Evolutionary conservation across 2,113 vertebrate species (phyloP), one percentile per base, ranked within the genome.

Genomic region (Pelvicachromis taeniatus): DNA sequence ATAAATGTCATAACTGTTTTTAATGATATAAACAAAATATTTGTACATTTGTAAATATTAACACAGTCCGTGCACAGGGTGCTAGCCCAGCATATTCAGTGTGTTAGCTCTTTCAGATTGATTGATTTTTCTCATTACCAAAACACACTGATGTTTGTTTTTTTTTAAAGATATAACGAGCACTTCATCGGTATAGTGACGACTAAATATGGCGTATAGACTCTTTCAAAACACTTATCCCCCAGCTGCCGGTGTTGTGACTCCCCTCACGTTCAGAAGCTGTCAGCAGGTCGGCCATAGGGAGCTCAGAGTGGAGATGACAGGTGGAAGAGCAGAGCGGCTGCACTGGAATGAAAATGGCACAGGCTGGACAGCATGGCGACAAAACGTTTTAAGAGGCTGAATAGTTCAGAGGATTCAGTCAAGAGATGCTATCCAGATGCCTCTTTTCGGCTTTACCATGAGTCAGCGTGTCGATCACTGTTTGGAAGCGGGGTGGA

Each of bases 331-430:
- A 93, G 87, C 90, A 87, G 86, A 89, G 86, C 83, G 80, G 87
- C 89, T 59, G 93, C 59, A 13, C 85, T 86, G 93, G 93, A 95
- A 95, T 94, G 91, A 95, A 95, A 95, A 93, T 93, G 94, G 91
- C 91, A 77, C 68, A 10, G 77, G 78, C 93, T 26, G 91, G 94
- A 93, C 92, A 85, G 90, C 91, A 84, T 90, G 92, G 93, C 90
- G 92, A 95, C 93, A 87, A 94, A 87, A 93, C 61, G 85, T 86
- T 95, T 95, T 92, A 92, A 95, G 93, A 93, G 93, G 81, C 88
- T 79, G 17, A 78, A 70, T 48, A 84, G 89, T 89, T 93, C 86
- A 87, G 88, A 93, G 91, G 90, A 81, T 59, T 75, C 79, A 42
- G 85, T 80, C 88, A 85, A 26, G 87, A 95, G 94, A 94, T 75